Evolutionary conservation across 2,113 vertebrate genomes (phyloP), one percentile per base, ranked within the genome.

Genomic region (Caretta caretta): DNA sequence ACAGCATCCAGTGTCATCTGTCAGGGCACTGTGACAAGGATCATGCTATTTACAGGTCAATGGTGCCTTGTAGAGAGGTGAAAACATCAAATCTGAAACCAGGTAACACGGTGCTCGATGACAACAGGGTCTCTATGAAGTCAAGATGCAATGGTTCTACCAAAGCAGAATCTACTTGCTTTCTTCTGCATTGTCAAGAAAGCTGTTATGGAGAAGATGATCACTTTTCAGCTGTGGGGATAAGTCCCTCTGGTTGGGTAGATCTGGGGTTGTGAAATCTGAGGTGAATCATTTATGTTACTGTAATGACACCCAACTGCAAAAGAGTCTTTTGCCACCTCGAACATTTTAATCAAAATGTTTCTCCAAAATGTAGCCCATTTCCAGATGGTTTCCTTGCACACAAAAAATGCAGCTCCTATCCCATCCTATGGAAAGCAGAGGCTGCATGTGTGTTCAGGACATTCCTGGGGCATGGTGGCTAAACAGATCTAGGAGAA

Each of bases 151-250:
- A 89, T 80, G 83, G 54, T 42, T 48, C 8, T 50, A 2, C 35
- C 29, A 51, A 10, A 84, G 27, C 46, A 78, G 82, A 78, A 3
- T 6, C 29, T 20, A 46, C 38, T 0, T 0, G 27, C 0, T 0
- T 76, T 76, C 20, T 5, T 38, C 46, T 1, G 86, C 10, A 0
- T 1, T 19, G 13, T 3, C 54, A 76, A 79, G 2, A 65, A 83
- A 53, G 19, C 14, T 20, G 85, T n/a, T 2, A 83, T 1, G 0
- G 0, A 87, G 25, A 3, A 1, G 10, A 90, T 0, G 0, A 10
- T 57, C n/a, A 29, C 49, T 6, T 12, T 6, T 86, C 85, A 89
- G 85, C 81, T 87, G 90, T 9, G 72, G 38, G 82, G 88, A 53
- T 35, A 57, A 56, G 76, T 51, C 48, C 22, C 69, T 29, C 82